A percentile compares a stretch with the other conserved stretches of the same genome.
phyloP scores from a whole-genome alignment of 2,888 invertebrate genomes.

The Schizaphis graminum region DNA sequence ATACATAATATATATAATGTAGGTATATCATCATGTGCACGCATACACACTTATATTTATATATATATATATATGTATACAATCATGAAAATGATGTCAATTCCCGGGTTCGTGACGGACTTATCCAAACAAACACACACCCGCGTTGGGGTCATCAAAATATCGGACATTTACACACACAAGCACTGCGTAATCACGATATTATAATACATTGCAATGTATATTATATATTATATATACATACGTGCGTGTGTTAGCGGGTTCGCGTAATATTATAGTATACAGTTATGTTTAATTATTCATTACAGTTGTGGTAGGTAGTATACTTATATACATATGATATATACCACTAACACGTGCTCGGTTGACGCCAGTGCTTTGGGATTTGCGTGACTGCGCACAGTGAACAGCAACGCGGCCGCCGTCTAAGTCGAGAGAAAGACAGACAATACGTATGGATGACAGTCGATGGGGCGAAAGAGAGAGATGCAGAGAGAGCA shows the following conservation, averaged over 20 bases:
- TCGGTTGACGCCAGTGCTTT: slow-evolving; percentile 39
- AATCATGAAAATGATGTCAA: slow-evolving; percentile 35
- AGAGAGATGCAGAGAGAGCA: neutral
- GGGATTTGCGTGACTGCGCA: slow-evolving; percentile 57
- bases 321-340: neutral
- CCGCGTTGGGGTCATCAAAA: slow-evolving; percentile 26
- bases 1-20: neutral
- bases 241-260: neutral
- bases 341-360: neutral
- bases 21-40: neutral
- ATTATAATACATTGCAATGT: neutral
- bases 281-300: slow-evolving; percentile 51
- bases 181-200: slow-evolving; percentile 27
- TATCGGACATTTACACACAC: slow-evolving; percentile 23
- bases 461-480: neutral
- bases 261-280: neutral
- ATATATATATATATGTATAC: neutral
- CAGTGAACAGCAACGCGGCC: slow-evolving; percentile 1
- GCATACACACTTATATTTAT: neutral
- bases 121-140: slow-evolving; percentile 16
- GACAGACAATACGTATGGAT: neutral
- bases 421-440: slow-evolving; percentile 15
- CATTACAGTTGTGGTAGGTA: neutral
- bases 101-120: slow-evolving; percentile 36
- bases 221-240: neutral